Evolutionary conservation across 2,888 invertebrate genomes (phyloP).

Genomic region (Cyrtodaria siliqua): DNA sequence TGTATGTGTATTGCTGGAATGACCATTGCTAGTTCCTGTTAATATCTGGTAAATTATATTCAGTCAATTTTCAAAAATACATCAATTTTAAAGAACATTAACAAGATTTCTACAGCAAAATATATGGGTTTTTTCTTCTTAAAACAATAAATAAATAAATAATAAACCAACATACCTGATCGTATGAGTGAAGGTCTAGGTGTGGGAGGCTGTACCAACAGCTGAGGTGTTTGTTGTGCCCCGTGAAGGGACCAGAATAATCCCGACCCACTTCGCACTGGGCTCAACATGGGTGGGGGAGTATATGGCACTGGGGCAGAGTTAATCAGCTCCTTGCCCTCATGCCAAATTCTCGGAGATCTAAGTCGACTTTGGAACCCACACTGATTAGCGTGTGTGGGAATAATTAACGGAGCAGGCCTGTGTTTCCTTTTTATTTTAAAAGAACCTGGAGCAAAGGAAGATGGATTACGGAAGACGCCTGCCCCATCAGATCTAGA

Average conservation of each 20-base stretch:
- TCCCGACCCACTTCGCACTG: slow-evolving; percentile 95
- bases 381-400: slow-evolving; percentile 85
- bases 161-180: slow-evolving; percentile 69
- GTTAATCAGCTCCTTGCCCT: slow-evolving; percentile 71
- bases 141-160: too few relatives aligned
- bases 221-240: slow-evolving; percentile 64
- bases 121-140: too few relatives aligned
- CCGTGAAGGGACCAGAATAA: slow-evolving; percentile 89
- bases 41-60: too few relatives aligned
- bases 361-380: slow-evolving; percentile 87
- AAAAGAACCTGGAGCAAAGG: slow-evolving; percentile 86
- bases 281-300: slow-evolving; percentile 97
- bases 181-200: slow-evolving; percentile 68
- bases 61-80: too few relatives aligned
- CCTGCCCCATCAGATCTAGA: slow-evolving; percentile 89
- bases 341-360: slow-evolving; percentile 85
- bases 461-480: slow-evolving; percentile 92
- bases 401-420: slow-evolving; percentile 86
- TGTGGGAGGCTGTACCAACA: slow-evolving; percentile 71
- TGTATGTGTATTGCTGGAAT: too few relatives aligned
- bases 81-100: too few relatives aligned
- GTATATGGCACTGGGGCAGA: slow-evolving; percentile 91
- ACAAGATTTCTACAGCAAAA: too few relatives aligned
- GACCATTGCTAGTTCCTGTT: too few relatives aligned
- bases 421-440: slow-evolving; percentile 84